phyloP scores from a whole-genome alignment of 2,113 vertebrate species.

The Rutilus rutilus region DNA sequence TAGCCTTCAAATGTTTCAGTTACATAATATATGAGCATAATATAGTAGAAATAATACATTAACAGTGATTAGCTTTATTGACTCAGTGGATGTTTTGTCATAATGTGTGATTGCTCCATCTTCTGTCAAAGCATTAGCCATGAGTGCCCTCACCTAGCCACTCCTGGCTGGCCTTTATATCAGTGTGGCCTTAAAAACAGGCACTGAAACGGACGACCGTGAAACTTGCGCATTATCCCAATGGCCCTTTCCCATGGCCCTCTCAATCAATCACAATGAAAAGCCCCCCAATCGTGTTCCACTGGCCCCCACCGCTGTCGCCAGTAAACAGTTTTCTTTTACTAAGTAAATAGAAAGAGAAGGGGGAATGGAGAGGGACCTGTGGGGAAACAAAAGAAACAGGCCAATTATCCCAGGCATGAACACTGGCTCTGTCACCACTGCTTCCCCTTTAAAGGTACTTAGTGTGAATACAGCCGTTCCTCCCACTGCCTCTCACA shows the following conservation, averaged over 20 bases:
- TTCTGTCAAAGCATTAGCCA: conserved; percentile 1
- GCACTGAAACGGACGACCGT: conserved; percentile 49
- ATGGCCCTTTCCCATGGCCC: conserved; percentile 65
- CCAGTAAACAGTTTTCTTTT: conserved; percentile 66
- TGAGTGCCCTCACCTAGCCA: conserved; percentile 13
- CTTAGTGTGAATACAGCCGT: conserved; percentile 44
- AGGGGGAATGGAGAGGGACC: conserved; percentile 38
- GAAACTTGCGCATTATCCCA: conserved; percentile 61
- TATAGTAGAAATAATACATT: neutral
- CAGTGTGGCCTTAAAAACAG: conserved; percentile 53
- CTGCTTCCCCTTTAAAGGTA: conserved; percentile 43
- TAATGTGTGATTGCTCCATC: conserved; percentile 15
- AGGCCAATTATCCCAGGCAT: conserved; percentile 61
- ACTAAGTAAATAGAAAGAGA: conserved; percentile 64
- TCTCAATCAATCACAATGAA: conserved; percentile 68
- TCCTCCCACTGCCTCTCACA: conserved; percentile 46
- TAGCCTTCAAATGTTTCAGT: neutral
- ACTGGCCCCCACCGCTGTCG: conserved; percentile 42
- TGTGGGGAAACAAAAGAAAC: conserved; percentile 57
- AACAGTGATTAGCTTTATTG: neutral
- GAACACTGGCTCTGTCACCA: conserved; percentile 53
- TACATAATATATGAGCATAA: neutral
- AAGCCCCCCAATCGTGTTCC: conserved; percentile 43
- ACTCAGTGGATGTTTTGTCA: neutral
- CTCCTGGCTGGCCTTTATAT: conserved; percentile 39